Base-by-base conservation (phyloP, 1,140 invertebrate species). In the Oryctes rhinoceros region DNA sequence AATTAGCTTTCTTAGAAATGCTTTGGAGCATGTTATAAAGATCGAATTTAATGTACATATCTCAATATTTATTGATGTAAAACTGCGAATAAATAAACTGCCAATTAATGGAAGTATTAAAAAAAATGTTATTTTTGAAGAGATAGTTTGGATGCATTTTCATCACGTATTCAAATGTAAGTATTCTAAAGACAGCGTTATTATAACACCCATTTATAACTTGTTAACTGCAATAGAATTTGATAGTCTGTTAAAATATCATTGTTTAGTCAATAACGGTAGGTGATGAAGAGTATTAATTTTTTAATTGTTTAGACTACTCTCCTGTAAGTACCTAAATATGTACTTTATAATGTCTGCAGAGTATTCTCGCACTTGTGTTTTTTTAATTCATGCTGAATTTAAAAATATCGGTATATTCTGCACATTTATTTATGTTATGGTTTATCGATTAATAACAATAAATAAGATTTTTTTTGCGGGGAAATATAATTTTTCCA, bases 71-170 rank as follows among this genome's bases (percentile, higher is more conserved):
- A 59, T 59, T 59, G n/a, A 59, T 18, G 18, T n/a, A 15, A 59
- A 59, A 59, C 53, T 7, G n/a, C 18, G 53, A 59, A 59, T 59
- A 18, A n/a, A 59, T 59, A 59, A 59, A 18, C 53, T 59, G 53
- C n/a, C n/a, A 59, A 59, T 59, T 59, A 18, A 59, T 59, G 11
- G 18, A 15, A 15, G 53, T 59, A 6, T 3, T n/a, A n/a, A 15
- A 59, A 59, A n/a, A 44, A 44, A 44, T 44, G 15, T 59, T 18
- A 59, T 59, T 15, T 4, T 18, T 13, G 13, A 59, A 59, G 18
- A n/a, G 15, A 59, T 59, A 59, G 15, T 59, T 15, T 59, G 18
- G 53, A 59, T 59, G 9, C 39, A 10, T 44, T 44, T 44, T 44
- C 39, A 44, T 44, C 39, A 44, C 39, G 24, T 4, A 44, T 44